These are phyloP conservation scores for Kryptolebias marmoratus DNA, from an alignment of 2,113 vertebrate genomes.

Conservation along the genomic window DNA sequence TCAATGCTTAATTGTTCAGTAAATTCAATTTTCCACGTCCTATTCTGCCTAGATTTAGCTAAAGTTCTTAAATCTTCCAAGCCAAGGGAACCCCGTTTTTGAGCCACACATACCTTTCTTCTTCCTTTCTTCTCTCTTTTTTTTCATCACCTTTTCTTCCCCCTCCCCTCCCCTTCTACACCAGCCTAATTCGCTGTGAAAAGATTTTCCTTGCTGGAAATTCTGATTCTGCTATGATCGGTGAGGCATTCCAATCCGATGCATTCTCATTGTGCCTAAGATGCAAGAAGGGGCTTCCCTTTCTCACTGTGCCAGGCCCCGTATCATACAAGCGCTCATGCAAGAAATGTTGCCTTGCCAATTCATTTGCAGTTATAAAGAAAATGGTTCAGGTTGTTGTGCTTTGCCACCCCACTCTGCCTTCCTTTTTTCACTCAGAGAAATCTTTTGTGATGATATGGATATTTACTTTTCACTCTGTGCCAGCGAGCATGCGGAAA, in stretches of 20 bases:
- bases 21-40: conserved; percentile 99
- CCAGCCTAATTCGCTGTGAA: conserved; percentile 99
- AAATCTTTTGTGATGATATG: conserved; percentile 68
- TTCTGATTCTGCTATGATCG: conserved; percentile 99
- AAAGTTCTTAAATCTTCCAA: conserved; percentile 96
- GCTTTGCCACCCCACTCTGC: conserved; percentile 34
- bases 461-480: conserved; percentile 67
- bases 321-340: conserved; percentile 95
- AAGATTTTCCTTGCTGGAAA: conserved; percentile 99
- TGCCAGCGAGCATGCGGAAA: conserved; percentile 58
- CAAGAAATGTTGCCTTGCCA: conserved; percentile 93
- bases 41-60: conserved; percentile 94
- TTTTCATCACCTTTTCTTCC: conserved; percentile 32
- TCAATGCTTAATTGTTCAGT: conserved; percentile 99
- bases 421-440: conserved; percentile 44
- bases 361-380: conserved; percentile 79
- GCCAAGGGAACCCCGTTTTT: conserved; percentile 90
- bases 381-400: conserved; percentile 72
- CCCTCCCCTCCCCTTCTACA: conserved; percentile 82
- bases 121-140: not conserved
- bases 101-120: conserved; percentile 87
- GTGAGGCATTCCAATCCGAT: conserved; percentile 98
- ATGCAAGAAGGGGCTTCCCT: conserved; percentile 80
- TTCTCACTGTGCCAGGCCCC: conserved; percentile 89
- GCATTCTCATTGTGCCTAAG: conserved; percentile 98